These are phyloP conservation scores for Hetaerina titia DNA, from an alignment of 2,888 invertebrate species.

Conservation along the genomic window DNA sequence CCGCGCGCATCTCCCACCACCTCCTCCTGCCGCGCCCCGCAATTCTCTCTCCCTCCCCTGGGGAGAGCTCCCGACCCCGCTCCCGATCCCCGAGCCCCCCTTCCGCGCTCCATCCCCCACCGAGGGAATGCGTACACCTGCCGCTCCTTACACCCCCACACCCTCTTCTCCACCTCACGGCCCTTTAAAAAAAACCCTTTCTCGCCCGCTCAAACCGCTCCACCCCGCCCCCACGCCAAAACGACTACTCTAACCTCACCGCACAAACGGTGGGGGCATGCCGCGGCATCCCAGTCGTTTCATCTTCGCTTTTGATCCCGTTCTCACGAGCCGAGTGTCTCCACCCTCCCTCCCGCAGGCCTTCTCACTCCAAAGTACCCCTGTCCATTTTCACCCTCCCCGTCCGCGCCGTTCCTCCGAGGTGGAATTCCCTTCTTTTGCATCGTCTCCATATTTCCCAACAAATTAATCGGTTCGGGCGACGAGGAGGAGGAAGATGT, in stretches of 20 bases:
- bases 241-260: conserved; percentile 14
- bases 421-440: conserved; percentile 37
- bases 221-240: neutral
- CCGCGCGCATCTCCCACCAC: neutral
- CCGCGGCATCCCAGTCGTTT: conserved; percentile 63
- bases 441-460: conserved; percentile 65
- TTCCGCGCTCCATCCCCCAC: neutral
- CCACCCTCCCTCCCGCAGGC: neutral
- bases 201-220: neutral
- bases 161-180: neutral
- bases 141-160: conserved; percentile 32
- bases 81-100: neutral
- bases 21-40: neutral
- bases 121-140: conserved; percentile 65
- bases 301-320: conserved; percentile 66
- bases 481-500: neutral
- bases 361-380: neutral
- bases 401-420: neutral
- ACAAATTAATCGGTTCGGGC: conserved; percentile 59
- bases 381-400: neutral
- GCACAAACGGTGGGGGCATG: conserved; percentile 7
- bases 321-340: neutral
- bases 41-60: neutral
- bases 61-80: neutral
- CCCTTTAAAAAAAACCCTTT: neutral